These are phyloP conservation scores for Papilio polyxenes DNA, from an alignment of 1,140 invertebrate species.

Conservation along the genomic window DNA sequence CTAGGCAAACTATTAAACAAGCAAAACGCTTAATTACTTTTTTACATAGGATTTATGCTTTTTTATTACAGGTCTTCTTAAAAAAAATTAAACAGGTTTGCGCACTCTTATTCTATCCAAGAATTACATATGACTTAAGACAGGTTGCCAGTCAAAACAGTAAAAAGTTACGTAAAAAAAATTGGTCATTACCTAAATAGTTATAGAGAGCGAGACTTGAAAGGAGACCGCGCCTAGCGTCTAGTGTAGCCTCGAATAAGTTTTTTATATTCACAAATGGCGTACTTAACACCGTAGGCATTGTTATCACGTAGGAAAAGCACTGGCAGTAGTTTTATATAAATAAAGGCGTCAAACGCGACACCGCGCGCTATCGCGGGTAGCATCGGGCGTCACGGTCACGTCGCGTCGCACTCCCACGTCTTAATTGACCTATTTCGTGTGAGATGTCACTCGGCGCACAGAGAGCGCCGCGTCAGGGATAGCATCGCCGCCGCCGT, in stretches of 20 bases:
- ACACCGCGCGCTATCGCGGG: conserved; percentile 62
- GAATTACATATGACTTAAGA: not conserved
- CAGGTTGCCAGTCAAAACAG: not conserved
- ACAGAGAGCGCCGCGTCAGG: conserved; percentile 59
- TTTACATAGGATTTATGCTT: not conserved
- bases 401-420: conserved; percentile 75
- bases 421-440: conserved; percentile 80
- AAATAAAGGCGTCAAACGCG: conserved; percentile 73
- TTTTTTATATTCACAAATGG: conserved; percentile 38
- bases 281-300: conserved; percentile 38
- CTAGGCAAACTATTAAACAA: not conserved
- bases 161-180: conserved; percentile 11
- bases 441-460: conserved; percentile 67
- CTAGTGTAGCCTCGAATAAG: conserved; percentile 28
- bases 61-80: not conserved
- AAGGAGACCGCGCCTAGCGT: conserved; percentile 27
- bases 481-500: conserved; percentile 75
- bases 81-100: not conserved
- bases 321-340: conserved; percentile 56
- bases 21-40: not conserved
- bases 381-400: conserved; percentile 74
- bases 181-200: not conserved
- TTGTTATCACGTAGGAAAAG: conserved; percentile 45
- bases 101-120: not conserved
- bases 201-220: conserved; percentile 24